Conservation (phyloP, 2,888 invertebrate genomes). For the Ochropacha duplaris region DNA sequence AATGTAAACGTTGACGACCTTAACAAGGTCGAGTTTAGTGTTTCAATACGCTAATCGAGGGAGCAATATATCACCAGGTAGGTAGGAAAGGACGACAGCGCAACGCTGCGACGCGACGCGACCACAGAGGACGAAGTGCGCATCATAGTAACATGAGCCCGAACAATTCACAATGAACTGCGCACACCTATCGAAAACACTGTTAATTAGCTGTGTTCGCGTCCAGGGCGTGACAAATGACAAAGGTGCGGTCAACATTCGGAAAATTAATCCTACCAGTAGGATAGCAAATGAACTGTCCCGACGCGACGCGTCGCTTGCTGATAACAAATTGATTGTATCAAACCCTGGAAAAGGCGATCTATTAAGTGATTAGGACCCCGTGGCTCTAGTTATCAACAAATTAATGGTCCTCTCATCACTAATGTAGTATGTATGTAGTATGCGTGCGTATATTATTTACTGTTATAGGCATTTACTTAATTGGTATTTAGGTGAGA, state of each 20-base stretch:
- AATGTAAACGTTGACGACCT: slow-evolving; percentile 46
- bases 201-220: slow-evolving; percentile 71
- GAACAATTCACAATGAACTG: slow-evolving; percentile 23
- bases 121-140: slow-evolving; percentile 35
- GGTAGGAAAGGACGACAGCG: slow-evolving; percentile 21
- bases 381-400: slow-evolving; percentile 60
- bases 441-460: neutral
- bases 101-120: slow-evolving; percentile 8
- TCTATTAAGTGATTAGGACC: slow-evolving; percentile 74
- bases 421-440: slow-evolving; percentile 48
- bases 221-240: slow-evolving; percentile 67
- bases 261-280: slow-evolving; percentile 77
- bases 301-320: slow-evolving; percentile 34
- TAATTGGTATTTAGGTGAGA: neutral
- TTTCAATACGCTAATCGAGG: slow-evolving; percentile 47
- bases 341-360: slow-evolving; percentile 56
- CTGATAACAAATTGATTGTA: slow-evolving; percentile 69
- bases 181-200: slow-evolving; percentile 69
- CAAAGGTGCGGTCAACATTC: slow-evolving; percentile 75
- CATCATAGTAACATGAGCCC: slow-evolving; percentile 68
- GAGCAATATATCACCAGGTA: slow-evolving; percentile 52
- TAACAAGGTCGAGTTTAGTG: slow-evolving; percentile 49
- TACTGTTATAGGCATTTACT: neutral
- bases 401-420: slow-evolving; percentile 57
- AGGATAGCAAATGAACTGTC: slow-evolving; percentile 54